Percentiles rank a stretch among this genome's conserved stretches.
Evolutionary conservation across 2,797 vertebrate genomes (phyloP).

Genomic region (Bothrops alternatus): DNA sequence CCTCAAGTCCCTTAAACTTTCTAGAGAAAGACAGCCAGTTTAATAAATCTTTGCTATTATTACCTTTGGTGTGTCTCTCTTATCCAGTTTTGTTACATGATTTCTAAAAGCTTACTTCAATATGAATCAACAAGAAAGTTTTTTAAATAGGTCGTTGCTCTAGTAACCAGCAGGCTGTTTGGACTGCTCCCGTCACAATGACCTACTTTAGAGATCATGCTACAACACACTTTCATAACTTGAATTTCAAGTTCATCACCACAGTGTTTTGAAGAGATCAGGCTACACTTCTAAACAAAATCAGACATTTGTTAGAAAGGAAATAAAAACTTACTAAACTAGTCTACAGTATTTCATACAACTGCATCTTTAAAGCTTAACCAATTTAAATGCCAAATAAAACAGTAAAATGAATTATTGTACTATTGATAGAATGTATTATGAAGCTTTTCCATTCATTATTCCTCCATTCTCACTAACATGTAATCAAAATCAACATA

Average conservation of each 20-base stretch:
- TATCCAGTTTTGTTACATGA: slow-evolving; percentile 58
- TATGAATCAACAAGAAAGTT: slow-evolving; percentile 77
- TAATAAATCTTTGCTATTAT: background rate
- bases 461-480: background rate
- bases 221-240: slow-evolving; percentile 62
- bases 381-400: fast-evolving
- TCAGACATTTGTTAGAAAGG: background rate
- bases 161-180: slow-evolving; percentile 73
- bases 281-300: slow-evolving; percentile 37
- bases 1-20: background rate
- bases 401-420: background rate
- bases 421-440: background rate
- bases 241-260: slow-evolving; percentile 60
- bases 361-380: slow-evolving; percentile 29
- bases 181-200: slow-evolving; percentile 73
- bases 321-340: background rate
- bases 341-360: background rate
- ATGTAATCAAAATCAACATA: slow-evolving; percentile 13
- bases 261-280: slow-evolving; percentile 53
- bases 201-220: slow-evolving; percentile 74
- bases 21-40: fast-evolving
- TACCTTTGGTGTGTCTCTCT: slow-evolving; percentile 16
- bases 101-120: slow-evolving; percentile 70
- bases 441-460: slow-evolving; percentile 16
- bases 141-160: slow-evolving; percentile 79